Conservation (phyloP, 2,888 invertebrate genomes). For the Thera obeliscata region DNA sequence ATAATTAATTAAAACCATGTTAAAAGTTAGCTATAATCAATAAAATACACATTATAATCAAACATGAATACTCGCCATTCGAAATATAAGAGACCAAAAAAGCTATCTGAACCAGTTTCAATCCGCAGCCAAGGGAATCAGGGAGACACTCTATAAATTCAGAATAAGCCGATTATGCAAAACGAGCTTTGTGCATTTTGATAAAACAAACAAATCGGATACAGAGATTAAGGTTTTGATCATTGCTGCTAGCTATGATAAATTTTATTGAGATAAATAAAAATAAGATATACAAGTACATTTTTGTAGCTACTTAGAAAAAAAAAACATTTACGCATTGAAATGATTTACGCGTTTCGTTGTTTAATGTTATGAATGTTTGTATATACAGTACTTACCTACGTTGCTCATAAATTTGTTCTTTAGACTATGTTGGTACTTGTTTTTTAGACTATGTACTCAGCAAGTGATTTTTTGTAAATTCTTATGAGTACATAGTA, state of each 20-base stretch:
- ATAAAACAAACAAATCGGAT: conserved; percentile 36
- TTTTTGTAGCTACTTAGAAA: too few species aligned
- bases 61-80: conserved; percentile 41
- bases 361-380: too few species aligned
- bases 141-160: conserved; percentile 57
- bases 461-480: too few species aligned
- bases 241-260: conserved; percentile 24
- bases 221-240: conserved; percentile 50
- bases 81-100: conserved; percentile 45
- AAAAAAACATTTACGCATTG: too few species aligned
- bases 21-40: too few species aligned
- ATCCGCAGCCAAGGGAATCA: conserved; percentile 50
- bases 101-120: conserved; percentile 58
- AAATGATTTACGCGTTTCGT: too few species aligned
- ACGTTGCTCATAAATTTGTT: too few species aligned
- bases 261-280: conserved; percentile 16
- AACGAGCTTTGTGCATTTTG: conserved; percentile 52
- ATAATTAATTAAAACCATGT: not conserved
- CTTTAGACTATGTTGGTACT: too few species aligned
- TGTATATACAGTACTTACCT: too few species aligned
- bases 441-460: too few species aligned
- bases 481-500: too few species aligned
- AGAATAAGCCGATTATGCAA: conserved; percentile 71
- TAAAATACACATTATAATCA: conserved; percentile 42
- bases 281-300: not conserved